Base-by-base conservation (phyloP, 2,888 invertebrate species). In the Parapristionchus giblindavisi region DNA sequence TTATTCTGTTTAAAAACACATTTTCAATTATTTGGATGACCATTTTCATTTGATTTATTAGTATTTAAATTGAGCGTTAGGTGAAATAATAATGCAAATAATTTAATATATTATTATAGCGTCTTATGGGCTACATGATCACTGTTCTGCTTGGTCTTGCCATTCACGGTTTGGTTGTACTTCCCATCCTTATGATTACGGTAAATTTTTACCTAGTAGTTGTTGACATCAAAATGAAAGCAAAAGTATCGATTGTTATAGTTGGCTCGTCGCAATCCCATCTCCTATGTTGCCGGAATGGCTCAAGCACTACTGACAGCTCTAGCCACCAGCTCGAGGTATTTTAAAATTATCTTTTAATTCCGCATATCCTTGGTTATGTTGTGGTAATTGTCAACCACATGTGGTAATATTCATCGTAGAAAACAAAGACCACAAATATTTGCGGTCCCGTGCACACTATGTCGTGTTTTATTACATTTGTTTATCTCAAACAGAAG, bases 271-370 rank as follows among this genome's bases (percentile, higher is more conserved):
- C 81, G 83, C 40, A 89, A 89, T 77, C 89, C 89, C 0, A 86
- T 87, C 77, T 82, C 77, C 24, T 88, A 85, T 75, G 85, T 89
- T 27, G 83, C 84, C 65, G 88, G 88, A 27, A 87, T 89, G 80
- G 80, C 87, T n/a, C 88, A 89, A 76, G 89, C 89, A 21, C 78
- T 89, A n/a, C 81, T 89, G 32, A 89, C 89, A 0, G 89, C 89
- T 1, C 79, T 89, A 4, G 89, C 88, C 14, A 89, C 89, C 2
- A 86, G 89, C 29, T 89, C 89, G 51, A 89, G 89, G 88, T 88
- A n/a, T n/a, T 48, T n/a, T n/a, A n/a, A n/a, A n/a, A n/a, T n/a
- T n/a, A n/a, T n/a, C n/a, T n/a, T n/a, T n/a, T n/a, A n/a, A n/a
- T n/a, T n/a, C n/a, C n/a, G n/a, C n/a, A n/a, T n/a, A n/a, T n/a